Conservation (phyloP, 37 sponge, comb jelly and placozoan species). For the Axinella damicornis region DNA sequence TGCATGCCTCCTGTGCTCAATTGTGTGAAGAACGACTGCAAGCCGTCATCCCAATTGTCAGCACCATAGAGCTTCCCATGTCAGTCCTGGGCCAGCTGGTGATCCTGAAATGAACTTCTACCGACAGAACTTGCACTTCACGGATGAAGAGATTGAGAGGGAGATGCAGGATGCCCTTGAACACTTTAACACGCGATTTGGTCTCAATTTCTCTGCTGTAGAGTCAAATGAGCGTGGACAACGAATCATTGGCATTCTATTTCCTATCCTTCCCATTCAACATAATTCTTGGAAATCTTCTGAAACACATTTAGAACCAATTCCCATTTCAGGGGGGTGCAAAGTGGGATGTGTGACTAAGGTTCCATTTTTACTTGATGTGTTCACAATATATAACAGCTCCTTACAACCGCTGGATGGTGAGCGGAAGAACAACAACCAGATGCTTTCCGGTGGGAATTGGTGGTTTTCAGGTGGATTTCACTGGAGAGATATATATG, state of each 20-base stretch:
- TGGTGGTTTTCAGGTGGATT: not conserved
- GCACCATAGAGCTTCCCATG: too few species aligned
- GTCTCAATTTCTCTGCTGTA: not conserved
- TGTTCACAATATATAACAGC: too few species aligned
- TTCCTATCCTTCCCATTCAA: not conserved
- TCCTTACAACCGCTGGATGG: slow-evolving; percentile 2
- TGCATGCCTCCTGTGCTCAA: too few species aligned
- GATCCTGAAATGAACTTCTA: slow-evolving; percentile 8
- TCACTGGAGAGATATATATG: slow-evolving; percentile 5
- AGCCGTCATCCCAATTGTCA: too few species aligned
- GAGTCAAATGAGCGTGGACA: not conserved
- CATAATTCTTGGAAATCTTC: too few species aligned
- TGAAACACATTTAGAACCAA: too few species aligned
- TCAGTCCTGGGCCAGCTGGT: not conserved
- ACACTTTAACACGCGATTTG: not conserved
- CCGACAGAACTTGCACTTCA: not conserved
- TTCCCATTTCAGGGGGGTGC: too few species aligned
- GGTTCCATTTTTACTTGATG: too few species aligned
- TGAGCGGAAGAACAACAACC: not conserved
- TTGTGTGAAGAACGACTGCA: too few species aligned
- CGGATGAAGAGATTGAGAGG: not conserved
- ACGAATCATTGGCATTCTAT: not conserved
- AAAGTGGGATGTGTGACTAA: too few species aligned
- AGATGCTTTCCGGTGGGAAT: not conserved
- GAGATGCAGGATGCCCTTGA: not conserved